Base-by-base conservation (phyloP, 2,888 invertebrate genomes). In the Lysandra bellargus region DNA sequence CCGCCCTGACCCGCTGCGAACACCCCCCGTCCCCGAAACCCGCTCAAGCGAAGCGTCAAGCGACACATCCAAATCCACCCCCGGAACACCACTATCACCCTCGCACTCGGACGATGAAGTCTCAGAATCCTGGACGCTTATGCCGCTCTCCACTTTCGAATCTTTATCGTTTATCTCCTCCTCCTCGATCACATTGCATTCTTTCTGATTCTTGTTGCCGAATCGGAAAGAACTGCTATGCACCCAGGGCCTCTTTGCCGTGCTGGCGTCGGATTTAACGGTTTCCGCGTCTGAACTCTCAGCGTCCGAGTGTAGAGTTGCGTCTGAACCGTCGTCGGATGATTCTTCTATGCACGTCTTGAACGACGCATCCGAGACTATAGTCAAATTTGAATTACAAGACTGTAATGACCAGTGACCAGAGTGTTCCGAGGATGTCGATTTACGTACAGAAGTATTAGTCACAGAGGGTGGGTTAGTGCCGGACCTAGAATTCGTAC, bases 41-140 rank as follows among this genome's bases (percentile, higher is more conserved):
- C 92, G 92, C 93, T 93, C 93, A 94, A 94, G 94, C 94, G 91
- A 94, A 94, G 93, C 94, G 85, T 86, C 88, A 91, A 91, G 91
- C 92, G 89, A 89, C 88, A 88, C 87, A 86, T 88, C 89, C 84
- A 84, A 85, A 84, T 85, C 87, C 81, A 83, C 86, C 87, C 90
- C 89, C 91, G 92, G 92, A 90, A 92, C 88, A 91, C 92, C 91
- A 84, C 91, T 91, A 81, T 92, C 93, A 79, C 88, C 89, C 83
- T 88, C 91, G 80, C 88, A 88, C 81, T 88, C 92, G 84, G 92
- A 93, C 84, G 91, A 92, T 83, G 88, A 90, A 87, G 87, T 91
- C 80, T 88, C 91, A 83, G 91, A 92, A 64, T 89, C 92, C 14
- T 75, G 75, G 9, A 92, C 88, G 82, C 91, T 89, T 79, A 92